Percentiles rank a stretch among this genome's conserved stretches.
These are phyloP conservation scores for Sylvia atricapilla DNA, from an alignment of 2,113 vertebrate species.

Conservation along the genomic window DNA sequence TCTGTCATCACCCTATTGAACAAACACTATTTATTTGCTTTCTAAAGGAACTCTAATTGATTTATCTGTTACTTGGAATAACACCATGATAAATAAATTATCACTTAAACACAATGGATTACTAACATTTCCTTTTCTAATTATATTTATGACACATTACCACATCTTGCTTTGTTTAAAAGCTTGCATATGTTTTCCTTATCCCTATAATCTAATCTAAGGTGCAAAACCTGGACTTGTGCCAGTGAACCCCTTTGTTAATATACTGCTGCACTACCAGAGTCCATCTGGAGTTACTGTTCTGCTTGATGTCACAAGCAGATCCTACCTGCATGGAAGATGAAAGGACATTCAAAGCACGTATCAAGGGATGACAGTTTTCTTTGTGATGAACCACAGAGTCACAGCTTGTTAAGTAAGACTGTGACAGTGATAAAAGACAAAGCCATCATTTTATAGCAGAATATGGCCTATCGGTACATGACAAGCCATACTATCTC, in stretches of 20 bases:
- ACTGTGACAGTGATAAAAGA: conserved; percentile 80
- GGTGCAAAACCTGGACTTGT: conserved; percentile 49
- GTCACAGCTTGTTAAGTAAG: conserved; percentile 77
- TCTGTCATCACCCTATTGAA: conserved; percentile 38
- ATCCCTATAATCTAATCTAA: conserved; percentile 71
- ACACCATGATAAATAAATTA: conserved; percentile 74
- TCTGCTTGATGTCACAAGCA: conserved; percentile 71
- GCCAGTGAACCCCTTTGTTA: conserved; percentile 50
- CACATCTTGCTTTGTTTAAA: conserved; percentile 31
- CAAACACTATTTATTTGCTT: conserved; percentile 11
- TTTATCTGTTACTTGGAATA: conserved; percentile 70
- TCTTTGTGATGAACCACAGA: conserved; percentile 82
- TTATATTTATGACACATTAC: conserved; percentile 65
- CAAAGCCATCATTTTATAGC: conserved; percentile 71
- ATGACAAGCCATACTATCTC: conserved; percentile 83
- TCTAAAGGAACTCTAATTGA: conserved; percentile 61
- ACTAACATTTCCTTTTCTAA: conserved; percentile 62
- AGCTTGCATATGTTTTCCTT: conserved; percentile 58
- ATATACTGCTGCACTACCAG: neutral
- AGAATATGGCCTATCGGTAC: conserved; percentile 78
- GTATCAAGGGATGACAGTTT: conserved; percentile 74
- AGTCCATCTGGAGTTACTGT: conserved; percentile 62
- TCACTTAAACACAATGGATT: conserved; percentile 52
- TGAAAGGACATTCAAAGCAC: conserved; percentile 72
- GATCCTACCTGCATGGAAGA: conserved; percentile 62